Evolutionary conservation across 2,113 vertebrate species (phyloP), one percentile per base, ranked within the genome.

Genomic region (Jaculus jaculus): DNA sequence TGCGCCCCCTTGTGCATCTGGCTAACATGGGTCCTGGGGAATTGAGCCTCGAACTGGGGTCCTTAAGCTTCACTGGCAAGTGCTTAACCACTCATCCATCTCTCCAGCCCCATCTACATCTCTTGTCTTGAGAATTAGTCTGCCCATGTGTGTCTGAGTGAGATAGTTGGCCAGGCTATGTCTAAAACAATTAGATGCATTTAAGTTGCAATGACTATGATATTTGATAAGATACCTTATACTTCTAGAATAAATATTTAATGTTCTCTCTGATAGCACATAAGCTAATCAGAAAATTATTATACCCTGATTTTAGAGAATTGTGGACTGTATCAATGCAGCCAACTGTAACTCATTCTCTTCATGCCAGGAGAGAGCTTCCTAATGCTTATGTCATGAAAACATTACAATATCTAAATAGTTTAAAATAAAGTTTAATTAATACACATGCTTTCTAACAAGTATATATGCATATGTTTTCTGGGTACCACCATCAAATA

Each of bases 381-480:
- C n/a, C 60, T 84, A 73, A 91, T 72, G 83, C 7, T 75, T 47
- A 47, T 84, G 16, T 84, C 37, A 85, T 63, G 34, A 63, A 89
- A 94, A 84, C 20, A 65, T 65, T 82, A 78, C 71, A 61, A 32
- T 66, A 82, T 93, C 54, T 37, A 77, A 94, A 71, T 65, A 84
- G 30, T 91, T 74, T 77, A 37, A 95, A 54, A 86, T 75, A 79
- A 18, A 82, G 90, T 65, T 81, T 92, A 63, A 79, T 16, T 9
- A 79, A 75, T 61, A 68, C 1, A 47, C 17, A 54, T 79, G 37
- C 20, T 87, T 94, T 91, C 61, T 92, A 89, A 87, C 42, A 77
- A 82, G 12, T 39, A 2, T 88, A 16, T 21, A 30, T 37, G 6
- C 32, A 39, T 78, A 8, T 74, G 9, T 84, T 61, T 93, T 87